Percentiles rank a stretch among this genome's conserved stretches.
Evolutionary conservation across 1,140 invertebrate species (phyloP).

Genomic region (Hylaeus volcanicus): DNA sequence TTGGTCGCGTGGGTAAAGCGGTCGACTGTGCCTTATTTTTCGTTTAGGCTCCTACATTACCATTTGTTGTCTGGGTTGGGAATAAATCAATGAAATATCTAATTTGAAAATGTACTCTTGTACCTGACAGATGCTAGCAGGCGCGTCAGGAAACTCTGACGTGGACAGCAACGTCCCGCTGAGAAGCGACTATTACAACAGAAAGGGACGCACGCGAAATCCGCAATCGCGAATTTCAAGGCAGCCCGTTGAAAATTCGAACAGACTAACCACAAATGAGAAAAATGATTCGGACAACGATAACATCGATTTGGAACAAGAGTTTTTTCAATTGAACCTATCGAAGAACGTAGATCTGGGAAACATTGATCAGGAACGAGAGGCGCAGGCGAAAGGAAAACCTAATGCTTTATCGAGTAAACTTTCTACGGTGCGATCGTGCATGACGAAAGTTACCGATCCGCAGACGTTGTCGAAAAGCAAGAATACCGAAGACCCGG

Average conservation of each 20-base stretch:
- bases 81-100: no score
- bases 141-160: neutral
- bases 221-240: neutral
- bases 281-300: conserved; percentile 22
- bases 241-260: neutral
- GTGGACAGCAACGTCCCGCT: neutral
- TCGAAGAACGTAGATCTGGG: neutral
- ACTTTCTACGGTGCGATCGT: neutral
- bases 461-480: neutral
- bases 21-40: no score
- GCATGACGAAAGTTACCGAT: neutral
- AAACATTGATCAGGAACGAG: neutral
- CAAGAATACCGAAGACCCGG: neutral
- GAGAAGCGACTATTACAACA: neutral
- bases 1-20: no score
- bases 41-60: no score
- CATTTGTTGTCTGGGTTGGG: no score
- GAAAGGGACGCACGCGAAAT: neutral
- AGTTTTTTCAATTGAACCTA: neutral
- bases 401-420: neutral
- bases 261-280: neutral
- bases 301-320: neutral
- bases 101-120: neutral
- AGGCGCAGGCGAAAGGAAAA: neutral
- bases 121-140: neutral